Conservation (phyloP, 2,113 vertebrate genomes). For the Sinocyclocheilus rhinocerous region DNA sequence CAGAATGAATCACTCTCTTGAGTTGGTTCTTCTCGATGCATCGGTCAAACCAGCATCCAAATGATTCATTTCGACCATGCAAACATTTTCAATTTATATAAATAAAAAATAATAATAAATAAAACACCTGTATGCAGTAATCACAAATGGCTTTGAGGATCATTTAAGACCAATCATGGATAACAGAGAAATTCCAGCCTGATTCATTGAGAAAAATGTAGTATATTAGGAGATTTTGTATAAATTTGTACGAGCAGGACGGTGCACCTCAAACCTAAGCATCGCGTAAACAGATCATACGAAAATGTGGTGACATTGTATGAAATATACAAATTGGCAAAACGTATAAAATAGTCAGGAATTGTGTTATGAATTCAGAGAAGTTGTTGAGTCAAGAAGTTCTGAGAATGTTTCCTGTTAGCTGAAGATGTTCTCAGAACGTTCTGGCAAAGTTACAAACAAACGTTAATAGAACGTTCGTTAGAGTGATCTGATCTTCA, state of each 20-base stretch:
- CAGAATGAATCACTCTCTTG: not conserved
- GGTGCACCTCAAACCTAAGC: not conserved
- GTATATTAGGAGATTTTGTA: not conserved
- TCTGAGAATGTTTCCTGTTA: no score
- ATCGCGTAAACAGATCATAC: rapidly evolving
- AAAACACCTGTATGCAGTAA: not conserved
- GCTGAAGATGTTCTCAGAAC: no score
- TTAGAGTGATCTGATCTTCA: no score
- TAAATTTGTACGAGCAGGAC: not conserved
- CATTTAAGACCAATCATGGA: not conserved
- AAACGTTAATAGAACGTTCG: no score
- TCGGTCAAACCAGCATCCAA: not conserved
- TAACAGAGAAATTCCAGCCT: not conserved
- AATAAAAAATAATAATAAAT: no score
- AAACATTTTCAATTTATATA: not conserved
- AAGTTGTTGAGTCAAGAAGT: no score
- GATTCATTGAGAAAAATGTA: not conserved
- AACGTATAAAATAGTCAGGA: no score
- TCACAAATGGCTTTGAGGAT: not conserved
- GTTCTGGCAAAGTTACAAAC: no score
- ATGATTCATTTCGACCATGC: not conserved
- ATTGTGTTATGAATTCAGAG: no score
- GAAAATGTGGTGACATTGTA: no score
- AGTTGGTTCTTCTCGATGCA: not conserved
- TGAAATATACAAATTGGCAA: no score